Percentiles rank a stretch among this genome's conserved stretches.
phyloP scores from a whole-genome alignment of 1,140 invertebrate genomes.

The Lasioglossum baleicum region DNA sequence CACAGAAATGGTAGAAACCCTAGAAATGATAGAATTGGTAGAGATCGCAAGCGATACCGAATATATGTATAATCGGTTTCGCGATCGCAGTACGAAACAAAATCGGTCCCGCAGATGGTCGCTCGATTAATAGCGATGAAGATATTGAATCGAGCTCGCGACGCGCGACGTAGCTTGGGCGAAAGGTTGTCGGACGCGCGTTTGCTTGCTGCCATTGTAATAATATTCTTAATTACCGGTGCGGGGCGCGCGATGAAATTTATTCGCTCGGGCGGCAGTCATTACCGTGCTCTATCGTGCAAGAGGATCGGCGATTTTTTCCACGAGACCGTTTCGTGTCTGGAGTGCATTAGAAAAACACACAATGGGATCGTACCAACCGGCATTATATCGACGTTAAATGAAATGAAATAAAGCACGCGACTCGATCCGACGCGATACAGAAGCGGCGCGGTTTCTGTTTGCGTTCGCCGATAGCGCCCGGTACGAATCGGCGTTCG shows the following conservation, averaged over 20 bases:
- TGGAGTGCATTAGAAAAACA: slow-evolving; percentile 55
- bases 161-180: too few relatives aligned
- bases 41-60: too few relatives aligned
- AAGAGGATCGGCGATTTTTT: slow-evolving; percentile 55
- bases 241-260: slow-evolving; percentile 51
- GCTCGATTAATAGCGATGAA: too few relatives aligned
- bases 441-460: not conserved
- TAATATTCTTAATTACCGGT: slow-evolving; percentile 53
- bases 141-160: too few relatives aligned
- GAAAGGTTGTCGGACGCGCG: not conserved
- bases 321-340: slow-evolving; percentile 49
- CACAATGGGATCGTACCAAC: slow-evolving; percentile 48
- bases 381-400: slow-evolving; percentile 47
- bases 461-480: slow-evolving; percentile 5
- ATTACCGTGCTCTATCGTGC: slow-evolving; percentile 46
- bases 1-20: too few relatives aligned
- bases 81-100: too few relatives aligned
- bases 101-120: too few relatives aligned
- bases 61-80: too few relatives aligned
- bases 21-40: too few relatives aligned
- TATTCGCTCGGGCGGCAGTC: slow-evolving; percentile 41
- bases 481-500: not conserved
- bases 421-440: slow-evolving; percentile 27
- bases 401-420: slow-evolving; percentile 47
- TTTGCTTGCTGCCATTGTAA: slow-evolving; percentile 46